phyloP scores from a whole-genome alignment of 2,113 vertebrate genomes.

The Arizona elegans region DNA sequence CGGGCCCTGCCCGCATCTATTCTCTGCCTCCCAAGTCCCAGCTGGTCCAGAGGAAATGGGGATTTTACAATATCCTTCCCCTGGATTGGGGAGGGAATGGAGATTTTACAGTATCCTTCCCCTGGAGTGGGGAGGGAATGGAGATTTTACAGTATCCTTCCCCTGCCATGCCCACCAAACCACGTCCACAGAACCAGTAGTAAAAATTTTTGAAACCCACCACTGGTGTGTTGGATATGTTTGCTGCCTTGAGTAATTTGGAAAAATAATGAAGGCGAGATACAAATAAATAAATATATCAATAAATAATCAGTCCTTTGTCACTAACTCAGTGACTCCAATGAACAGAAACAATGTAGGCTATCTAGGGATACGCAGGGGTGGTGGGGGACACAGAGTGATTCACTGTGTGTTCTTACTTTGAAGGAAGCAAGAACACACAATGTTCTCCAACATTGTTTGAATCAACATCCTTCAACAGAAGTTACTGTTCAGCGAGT shows the following conservation, averaged over 20 bases:
- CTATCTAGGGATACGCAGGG: not conserved
- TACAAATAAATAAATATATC: not conserved
- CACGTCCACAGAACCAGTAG: no score
- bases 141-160: no score
- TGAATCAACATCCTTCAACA: not conserved
- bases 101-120: no score
- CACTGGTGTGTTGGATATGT: not conserved
- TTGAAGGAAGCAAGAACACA: not conserved
- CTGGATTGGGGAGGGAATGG: no score
- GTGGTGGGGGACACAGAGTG: no score
- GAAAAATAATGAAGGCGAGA: not conserved
- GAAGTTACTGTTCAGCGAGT: not conserved
- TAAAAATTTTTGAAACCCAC: no score
- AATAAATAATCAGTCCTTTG: not conserved
- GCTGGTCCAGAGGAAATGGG: no score
- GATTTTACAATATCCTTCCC: no score
- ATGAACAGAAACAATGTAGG: not conserved
- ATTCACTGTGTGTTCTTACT: not conserved
- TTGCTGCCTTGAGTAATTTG: not conserved
- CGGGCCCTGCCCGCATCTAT: no score
- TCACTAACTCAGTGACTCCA: not conserved
- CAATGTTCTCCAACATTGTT: not conserved
- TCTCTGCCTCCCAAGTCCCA: no score
- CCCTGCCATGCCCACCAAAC: no score
- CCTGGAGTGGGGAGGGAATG: no score